Base-by-base conservation (phyloP, 2,113 vertebrate species). In the cattle (Bos taurus) region DNA sequence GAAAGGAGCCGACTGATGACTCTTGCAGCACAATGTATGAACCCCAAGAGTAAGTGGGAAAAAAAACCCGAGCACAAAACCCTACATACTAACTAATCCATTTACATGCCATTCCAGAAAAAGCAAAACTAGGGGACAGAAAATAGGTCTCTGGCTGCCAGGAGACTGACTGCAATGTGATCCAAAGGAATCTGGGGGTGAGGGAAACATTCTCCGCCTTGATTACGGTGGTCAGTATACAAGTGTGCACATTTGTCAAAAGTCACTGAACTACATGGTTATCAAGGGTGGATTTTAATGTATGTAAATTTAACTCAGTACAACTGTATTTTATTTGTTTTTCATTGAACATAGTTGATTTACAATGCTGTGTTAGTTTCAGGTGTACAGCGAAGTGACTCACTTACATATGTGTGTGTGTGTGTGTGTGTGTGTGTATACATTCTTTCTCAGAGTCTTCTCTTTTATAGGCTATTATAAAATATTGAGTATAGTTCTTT, bases 81-180 rank as follows among this genome's bases (percentile, higher is more conserved):
- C 23, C 56, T n/a, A 13, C 30, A 0, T 25, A 1, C 21, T 2
- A 0, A 2, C 0, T 2, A 6, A 30, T 48, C 81, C n/a, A 21
- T 12, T n/a, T 50, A 15, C 9, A 12, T 15, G 2, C 48, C 43
- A 0, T 62, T 80, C 56, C 46, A 67, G 52, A 28, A 36, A n/a
- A 83, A 64, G 23, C 33, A 52, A 83, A 36, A 83, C 80, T 36
- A n/a, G 1, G 11, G 78, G 36, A 12, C 5, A 36, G 33, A 57
- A 52, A 21, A 9, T 9, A 54, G 17, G 6, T 16, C 26, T 3
- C 5, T 16, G 9, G 28, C 13, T n/a, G 50, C 10, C 21, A 12
- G 52, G 6, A 83, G 36, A 25, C 2, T 9, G 3, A 19, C 33
- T 48, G 11, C 4, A 56, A 74, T 25, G 6, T 25, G 64, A 48